Base-by-base conservation (phyloP, 2,888 invertebrate genomes). In the Portevinia maculata region DNA sequence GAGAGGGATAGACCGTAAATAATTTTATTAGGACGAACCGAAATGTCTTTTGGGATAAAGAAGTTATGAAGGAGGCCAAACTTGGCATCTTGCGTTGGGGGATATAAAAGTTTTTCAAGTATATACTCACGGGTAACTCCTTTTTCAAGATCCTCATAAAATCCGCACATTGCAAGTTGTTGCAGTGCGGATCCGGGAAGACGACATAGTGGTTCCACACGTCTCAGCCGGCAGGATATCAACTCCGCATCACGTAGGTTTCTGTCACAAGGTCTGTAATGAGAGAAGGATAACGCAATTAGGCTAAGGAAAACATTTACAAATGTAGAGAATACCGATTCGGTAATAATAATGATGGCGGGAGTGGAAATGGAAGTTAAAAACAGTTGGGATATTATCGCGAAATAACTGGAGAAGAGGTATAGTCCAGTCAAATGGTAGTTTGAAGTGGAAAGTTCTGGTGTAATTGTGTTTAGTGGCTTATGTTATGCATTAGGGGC, bases 101-200 rank as follows among this genome's bases (percentile, higher is more conserved):
- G 44, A 67, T 32, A 3, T 17, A 19, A 30, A 44, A 50, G 44
- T 64, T 34, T 84, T 69, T 75, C 65, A 70, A 64, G 9, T 53
- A 39, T 76, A 55, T 85, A 93, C 95, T 94, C 91, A 95, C 95
- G 91, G 87, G 95, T 95, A 64, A 95, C 94, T 73, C 94, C 95
- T 88, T 94, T 94, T 88, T 95, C 95, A 86, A 96, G 91, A 88
- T 95, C 94, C 90, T 95, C 95, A 90, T 95, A 95, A 91, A 94
- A 95, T 81, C 94, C 95, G 89, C 94, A 94, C 89, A 93, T 92
- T 84, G 95, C 95, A 86, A 95, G 91, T 90, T 95, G 95, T 88
- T 94, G 94, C 67, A 95, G 91, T 69, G 95, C 93, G 21, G 93
- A 92, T 84, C 94, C 93, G 57, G 95, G 95, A 81, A 94, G 92